Percentiles rank a stretch among this genome's conserved stretches.
Evolutionary conservation across 2,797 vertebrate species (phyloP).

Genomic region (Chiloscyllium punctatum): DNA sequence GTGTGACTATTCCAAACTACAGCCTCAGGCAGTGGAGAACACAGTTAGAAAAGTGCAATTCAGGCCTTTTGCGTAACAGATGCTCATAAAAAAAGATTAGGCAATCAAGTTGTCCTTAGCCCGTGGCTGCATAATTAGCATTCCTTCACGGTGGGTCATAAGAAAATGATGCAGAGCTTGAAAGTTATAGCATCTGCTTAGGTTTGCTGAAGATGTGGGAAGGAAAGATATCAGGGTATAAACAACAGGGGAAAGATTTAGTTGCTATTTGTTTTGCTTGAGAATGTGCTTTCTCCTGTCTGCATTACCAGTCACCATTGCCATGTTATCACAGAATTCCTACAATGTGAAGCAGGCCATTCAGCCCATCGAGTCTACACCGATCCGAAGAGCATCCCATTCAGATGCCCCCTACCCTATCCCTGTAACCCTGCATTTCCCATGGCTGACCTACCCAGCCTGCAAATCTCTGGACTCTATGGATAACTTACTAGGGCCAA

Average conservation of each 20-base stretch:
- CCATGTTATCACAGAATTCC: not conserved
- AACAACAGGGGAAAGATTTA: not conserved
- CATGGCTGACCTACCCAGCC: no score
- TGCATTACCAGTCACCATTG: not conserved
- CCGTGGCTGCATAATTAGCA: not conserved
- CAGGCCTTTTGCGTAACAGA: not conserved
- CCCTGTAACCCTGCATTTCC: no score
- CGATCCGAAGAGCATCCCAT: no score
- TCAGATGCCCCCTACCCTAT: no score
- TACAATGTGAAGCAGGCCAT: no score
- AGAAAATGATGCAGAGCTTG: not conserved
- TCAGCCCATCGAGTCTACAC: no score
- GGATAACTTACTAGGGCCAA: no score
- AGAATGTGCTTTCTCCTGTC: not conserved
- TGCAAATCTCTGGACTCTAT: no score
- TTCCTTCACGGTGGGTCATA: not conserved
- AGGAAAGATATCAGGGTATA: not conserved
- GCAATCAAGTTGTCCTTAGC: not conserved
- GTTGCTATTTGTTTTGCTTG: not conserved
- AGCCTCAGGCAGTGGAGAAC: not conserved
- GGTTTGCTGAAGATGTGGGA: not conserved
- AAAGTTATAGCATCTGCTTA: not conserved
- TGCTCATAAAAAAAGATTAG: not conserved
- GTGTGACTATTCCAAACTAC: not conserved
- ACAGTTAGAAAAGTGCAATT: not conserved